Conservation (phyloP, 2,113 vertebrate genomes). For the Eudorcas thomsonii region DNA sequence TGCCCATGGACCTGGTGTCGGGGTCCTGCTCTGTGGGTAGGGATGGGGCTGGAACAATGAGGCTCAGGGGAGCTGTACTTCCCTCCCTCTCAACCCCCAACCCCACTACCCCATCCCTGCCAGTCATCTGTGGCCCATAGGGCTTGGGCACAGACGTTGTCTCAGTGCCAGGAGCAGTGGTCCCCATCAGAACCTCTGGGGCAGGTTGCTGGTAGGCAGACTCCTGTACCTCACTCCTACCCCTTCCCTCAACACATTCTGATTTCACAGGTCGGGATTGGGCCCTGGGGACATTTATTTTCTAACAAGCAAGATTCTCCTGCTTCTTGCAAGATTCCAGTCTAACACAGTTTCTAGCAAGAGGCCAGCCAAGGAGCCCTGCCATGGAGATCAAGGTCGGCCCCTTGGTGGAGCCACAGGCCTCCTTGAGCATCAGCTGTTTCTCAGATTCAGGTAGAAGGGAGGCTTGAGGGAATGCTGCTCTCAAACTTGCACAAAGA, state of each 20-base stretch:
- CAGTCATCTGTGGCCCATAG: not conserved
- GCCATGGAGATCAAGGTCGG: not conserved
- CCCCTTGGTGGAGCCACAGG: not conserved
- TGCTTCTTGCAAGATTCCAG: not conserved
- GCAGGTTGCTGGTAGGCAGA: not conserved
- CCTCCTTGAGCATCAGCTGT: not conserved
- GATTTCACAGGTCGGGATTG: not conserved
- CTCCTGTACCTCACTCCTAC: rapidly evolving
- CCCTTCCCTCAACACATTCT: not conserved
- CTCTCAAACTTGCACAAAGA: rapidly evolving
- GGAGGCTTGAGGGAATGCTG: not conserved
- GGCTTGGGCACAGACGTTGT: not conserved
- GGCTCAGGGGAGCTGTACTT: not conserved
- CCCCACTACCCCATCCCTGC: not conserved
- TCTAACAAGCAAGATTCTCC: not conserved
- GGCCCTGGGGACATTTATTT: not conserved
- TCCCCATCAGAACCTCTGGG: not conserved
- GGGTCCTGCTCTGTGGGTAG: not conserved
- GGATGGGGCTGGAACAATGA: not conserved
- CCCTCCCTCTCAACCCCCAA: not conserved
- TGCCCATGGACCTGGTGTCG: no score
- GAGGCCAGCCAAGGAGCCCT: not conserved
- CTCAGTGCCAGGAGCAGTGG: rapidly evolving
- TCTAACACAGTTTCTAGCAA: not conserved
- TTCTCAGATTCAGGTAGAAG: rapidly evolving